These are phyloP conservation scores for Petrolisthes cinctipes DNA, from an alignment of 2,888 invertebrate genomes.

Conservation along the genomic window DNA sequence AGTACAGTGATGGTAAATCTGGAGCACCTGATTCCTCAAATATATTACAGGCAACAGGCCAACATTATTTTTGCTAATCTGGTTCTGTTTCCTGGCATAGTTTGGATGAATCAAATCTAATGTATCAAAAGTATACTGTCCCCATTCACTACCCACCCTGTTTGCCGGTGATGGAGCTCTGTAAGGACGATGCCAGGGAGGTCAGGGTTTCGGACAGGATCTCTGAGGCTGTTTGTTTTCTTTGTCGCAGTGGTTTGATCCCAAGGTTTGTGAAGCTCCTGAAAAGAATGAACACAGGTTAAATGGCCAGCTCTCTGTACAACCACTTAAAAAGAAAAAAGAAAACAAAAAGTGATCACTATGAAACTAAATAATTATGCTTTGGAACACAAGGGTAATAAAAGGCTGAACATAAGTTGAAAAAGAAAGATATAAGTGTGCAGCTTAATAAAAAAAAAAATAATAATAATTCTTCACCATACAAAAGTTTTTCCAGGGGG, in stretches of 20 bases:
- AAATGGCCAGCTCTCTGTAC: too few species aligned
- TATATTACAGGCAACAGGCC: too few species aligned
- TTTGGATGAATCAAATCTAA: too few species aligned
- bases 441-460: too few species aligned
- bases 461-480: too few species aligned
- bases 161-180: slow-evolving; percentile 48
- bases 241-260: slow-evolving; percentile 47
- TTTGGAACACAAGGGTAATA: background rate
- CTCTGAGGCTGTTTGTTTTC: slow-evolving; percentile 54
- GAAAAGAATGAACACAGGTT: background rate
- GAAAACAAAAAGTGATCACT: background rate
- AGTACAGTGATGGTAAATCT: too few species aligned
- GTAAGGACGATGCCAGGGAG: slow-evolving; percentile 44
- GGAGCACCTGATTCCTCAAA: too few species aligned
- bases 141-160: slow-evolving; percentile 36
- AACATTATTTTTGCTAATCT: too few species aligned
- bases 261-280: slow-evolving; percentile 41
- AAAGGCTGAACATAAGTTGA: background rate
- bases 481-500: too few species aligned
- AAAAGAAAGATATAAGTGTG: too few species aligned
- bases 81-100: too few species aligned
- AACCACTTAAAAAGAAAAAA: background rate
- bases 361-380: background rate
- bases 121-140: too few species aligned
- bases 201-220: slow-evolving; percentile 56